A percentile compares a stretch with the other conserved stretches of the same genome.
Conservation (phyloP, 2,113 vertebrate genomes). For the Microtus ochrogaster region DNA sequence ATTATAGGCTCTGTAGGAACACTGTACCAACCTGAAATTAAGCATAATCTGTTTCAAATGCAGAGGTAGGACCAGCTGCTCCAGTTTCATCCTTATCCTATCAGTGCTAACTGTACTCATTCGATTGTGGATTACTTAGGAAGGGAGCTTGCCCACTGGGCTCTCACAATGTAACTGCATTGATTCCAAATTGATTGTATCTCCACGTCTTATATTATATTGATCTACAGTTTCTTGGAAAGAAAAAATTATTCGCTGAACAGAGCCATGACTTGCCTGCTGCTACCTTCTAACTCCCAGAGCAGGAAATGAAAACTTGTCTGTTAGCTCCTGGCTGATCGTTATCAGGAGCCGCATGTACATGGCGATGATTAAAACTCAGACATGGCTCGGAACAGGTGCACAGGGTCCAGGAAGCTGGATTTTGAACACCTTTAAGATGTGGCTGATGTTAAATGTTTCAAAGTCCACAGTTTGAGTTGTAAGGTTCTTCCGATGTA, state of each 20-base stretch:
- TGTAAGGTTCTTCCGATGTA: not conserved
- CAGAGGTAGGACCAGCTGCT: constrained; percentile 7
- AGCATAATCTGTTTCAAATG: constrained; percentile 16
- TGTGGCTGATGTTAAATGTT: not conserved
- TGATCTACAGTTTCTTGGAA: constrained; percentile 39
- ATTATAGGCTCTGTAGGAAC: not conserved
- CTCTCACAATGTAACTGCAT: constrained; percentile 53
- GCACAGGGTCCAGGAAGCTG: not conserved
- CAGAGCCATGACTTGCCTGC: constrained; percentile 23
- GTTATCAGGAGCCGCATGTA: not conserved
- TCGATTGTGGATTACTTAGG: constrained; percentile 36
- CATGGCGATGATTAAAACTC: not conserved
- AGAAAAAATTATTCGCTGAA: constrained; percentile 29
- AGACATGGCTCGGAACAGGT: not conserved
- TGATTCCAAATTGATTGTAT: constrained; percentile 67
- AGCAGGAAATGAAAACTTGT: not conserved
- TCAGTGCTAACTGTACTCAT: constrained; percentile 34
- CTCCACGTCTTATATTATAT: constrained; percentile 55
- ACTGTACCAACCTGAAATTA: not conserved
- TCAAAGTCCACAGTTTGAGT: not conserved
- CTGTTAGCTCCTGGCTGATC: not conserved
- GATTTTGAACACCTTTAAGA: not conserved
- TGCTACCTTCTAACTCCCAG: not conserved
- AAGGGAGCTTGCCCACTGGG: constrained; percentile 67
- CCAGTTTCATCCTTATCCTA: constrained; percentile 54